Percentiles rank a stretch among this genome's conserved stretches.
These are phyloP conservation scores for Alectoris magna DNA, from an alignment of 2,797 vertebrate genomes.

Conservation along the genomic window DNA sequence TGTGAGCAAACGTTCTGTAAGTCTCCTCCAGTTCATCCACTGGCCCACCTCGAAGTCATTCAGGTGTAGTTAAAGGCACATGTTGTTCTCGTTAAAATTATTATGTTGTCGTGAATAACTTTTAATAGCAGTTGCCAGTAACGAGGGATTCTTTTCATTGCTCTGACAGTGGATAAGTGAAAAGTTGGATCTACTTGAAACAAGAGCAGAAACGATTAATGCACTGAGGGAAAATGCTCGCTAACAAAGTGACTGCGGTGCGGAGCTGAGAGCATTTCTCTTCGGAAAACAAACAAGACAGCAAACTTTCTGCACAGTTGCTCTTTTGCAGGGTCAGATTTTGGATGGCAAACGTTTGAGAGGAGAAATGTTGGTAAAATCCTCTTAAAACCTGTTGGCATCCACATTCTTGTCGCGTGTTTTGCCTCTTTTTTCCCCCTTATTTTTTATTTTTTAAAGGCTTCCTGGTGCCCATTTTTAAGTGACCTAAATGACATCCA, in stretches of 20 bases:
- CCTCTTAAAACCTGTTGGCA: not conserved
- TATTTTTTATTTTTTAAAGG: not conserved
- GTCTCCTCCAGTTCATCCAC: not conserved
- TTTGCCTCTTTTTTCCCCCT: not conserved
- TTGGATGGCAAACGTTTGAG: not conserved
- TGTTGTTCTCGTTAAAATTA: conserved; percentile 7
- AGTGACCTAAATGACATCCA: conserved; percentile 61
- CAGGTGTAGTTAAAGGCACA: conserved; percentile 13
- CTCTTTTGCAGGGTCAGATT: not conserved
- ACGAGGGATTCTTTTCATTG: not conserved
- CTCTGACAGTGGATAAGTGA: not conserved
- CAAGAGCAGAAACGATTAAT: not conserved
- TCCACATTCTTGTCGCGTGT: not conserved
- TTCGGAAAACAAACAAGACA: not conserved
- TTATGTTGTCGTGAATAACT: conserved; percentile 2
- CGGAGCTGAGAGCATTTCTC: not conserved
- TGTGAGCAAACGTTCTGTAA: not conserved
- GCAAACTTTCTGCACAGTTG: not conserved
- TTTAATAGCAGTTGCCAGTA: not conserved
- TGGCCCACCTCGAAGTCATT: conserved; percentile 11
- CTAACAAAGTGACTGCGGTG: not conserved
- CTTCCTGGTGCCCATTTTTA: conserved; percentile 42
- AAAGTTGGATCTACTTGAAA: conserved; percentile 20
- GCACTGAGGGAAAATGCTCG: not conserved
- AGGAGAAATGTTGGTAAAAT: not conserved